A percentile compares a stretch with the other conserved stretches of the same genome.
Evolutionary conservation across 2,888 invertebrate species (phyloP).

Genomic region (Odontocolon sp.): DNA sequence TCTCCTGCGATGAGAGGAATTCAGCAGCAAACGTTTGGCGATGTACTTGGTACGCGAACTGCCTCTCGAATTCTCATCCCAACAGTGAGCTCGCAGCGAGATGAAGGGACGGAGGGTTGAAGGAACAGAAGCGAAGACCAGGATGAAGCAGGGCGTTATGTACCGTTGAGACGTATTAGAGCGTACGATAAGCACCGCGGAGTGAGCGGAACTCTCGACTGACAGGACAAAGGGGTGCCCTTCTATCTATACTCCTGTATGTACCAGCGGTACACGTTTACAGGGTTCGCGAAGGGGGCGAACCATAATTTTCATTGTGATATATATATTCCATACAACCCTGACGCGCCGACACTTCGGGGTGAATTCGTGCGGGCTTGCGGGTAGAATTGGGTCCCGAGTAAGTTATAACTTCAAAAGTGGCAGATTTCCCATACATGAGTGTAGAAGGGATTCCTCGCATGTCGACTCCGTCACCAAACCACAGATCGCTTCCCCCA

Average conservation of each 20-base stretch:
- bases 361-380: constrained; percentile 44
- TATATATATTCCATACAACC: constrained; percentile 47
- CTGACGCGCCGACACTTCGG: constrained; percentile 44
- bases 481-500: too few species aligned
- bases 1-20: constrained; percentile 31
- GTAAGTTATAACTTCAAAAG: too few species aligned
- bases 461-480: too few species aligned
- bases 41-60: constrained; percentile 25
- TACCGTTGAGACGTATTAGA: constrained; percentile 65
- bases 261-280: constrained; percentile 11
- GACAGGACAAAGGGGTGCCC: constrained; percentile 64
- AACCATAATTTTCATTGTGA: constrained; percentile 73
- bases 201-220: constrained; percentile 66
- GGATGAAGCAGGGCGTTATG: constrained; percentile 47
- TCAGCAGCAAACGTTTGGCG: constrained; percentile 35
- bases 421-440: too few species aligned
- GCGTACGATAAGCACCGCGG: constrained; percentile 67
- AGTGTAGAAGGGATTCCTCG: too few species aligned
- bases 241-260: constrained; percentile 1
- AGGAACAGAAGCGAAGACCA: constrained; percentile 28
- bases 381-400: too few species aligned
- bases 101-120: constrained; percentile 8
- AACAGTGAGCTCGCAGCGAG: neutral
- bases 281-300: constrained; percentile 45
- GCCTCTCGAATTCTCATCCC: constrained; percentile 56